A percentile compares a stretch with the other conserved stretches of the same genome.
Evolutionary conservation across 2,797 vertebrate species (phyloP).

Genomic region (Microctenopoma stevenorrisi): DNA sequence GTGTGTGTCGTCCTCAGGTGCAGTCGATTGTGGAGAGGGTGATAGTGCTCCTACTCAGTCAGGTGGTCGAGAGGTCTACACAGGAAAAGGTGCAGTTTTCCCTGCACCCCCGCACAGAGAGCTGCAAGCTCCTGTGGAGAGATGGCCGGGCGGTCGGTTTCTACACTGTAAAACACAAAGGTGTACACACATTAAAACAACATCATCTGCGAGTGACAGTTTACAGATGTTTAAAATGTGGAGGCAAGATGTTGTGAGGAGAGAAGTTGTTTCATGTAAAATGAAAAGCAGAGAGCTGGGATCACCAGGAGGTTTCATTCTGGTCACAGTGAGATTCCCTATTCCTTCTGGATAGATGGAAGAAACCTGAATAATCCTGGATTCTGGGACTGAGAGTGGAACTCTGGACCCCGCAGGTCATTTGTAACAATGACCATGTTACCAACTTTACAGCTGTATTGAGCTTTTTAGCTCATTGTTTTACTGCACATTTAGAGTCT

Average conservation of each 20-base stretch:
- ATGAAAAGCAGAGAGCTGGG: background rate
- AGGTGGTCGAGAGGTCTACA: slow-evolving; percentile 83
- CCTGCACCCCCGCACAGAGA: slow-evolving; percentile 85
- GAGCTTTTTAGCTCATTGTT: too few species aligned
- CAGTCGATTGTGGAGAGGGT: slow-evolving; percentile 89
- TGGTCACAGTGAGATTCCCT: background rate
- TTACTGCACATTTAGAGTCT: too few species aligned
- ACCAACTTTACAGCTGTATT: too few species aligned
- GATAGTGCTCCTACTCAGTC: slow-evolving; percentile 92
- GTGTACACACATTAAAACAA: slow-evolving; percentile 61
- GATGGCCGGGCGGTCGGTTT: slow-evolving; percentile 89
- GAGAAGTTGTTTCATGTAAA: background rate
- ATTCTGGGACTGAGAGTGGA: too few species aligned
- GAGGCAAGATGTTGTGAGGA: background rate
- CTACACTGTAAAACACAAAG: slow-evolving; percentile 92
- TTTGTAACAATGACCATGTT: too few species aligned
- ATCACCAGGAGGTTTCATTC: background rate
- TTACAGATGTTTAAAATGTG: background rate
- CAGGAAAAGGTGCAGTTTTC: slow-evolving; percentile 82
- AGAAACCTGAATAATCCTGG: background rate
- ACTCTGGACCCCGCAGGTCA: too few species aligned
- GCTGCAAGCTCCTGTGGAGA: slow-evolving; percentile 91
- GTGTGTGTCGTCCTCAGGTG: slow-evolving; percentile 79
- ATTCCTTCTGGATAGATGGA: background rate
- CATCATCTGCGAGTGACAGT: background rate